Conservation (phyloP, 2,888 invertebrate genomes). For the Taphrorychus bicolor region DNA sequence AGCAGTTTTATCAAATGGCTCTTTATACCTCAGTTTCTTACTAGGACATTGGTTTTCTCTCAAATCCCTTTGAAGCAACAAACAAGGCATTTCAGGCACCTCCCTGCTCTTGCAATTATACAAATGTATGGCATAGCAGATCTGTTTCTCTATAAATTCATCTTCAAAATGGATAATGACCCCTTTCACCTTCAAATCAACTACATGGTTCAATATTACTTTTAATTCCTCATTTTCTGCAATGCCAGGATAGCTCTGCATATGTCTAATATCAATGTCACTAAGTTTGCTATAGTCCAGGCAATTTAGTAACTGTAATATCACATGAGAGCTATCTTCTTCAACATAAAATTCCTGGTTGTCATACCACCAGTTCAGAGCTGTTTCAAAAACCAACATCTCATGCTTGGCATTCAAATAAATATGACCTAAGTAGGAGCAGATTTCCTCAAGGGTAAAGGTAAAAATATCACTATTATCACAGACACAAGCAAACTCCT, state of each 20-base stretch:
- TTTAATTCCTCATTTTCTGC: conserved; percentile 44
- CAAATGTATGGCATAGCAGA: conserved; percentile 32
- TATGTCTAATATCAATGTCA: conserved; percentile 49
- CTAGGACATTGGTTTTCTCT: too few species aligned
- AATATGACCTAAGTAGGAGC: conserved; percentile 55
- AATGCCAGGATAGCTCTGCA: conserved; percentile 51
- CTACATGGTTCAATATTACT: conserved; percentile 48
- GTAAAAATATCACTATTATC: conserved; percentile 49
- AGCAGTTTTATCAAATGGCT: conserved; percentile 20
- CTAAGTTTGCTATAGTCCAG: conserved; percentile 50
- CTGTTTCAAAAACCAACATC: conserved; percentile 54
- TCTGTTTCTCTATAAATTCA: conserved; percentile 37
- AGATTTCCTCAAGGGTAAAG: conserved; percentile 52
- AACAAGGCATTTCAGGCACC: conserved; percentile 41
- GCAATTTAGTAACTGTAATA: conserved; percentile 52
- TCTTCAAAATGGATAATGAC: too few species aligned
- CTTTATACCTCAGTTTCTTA: too few species aligned
- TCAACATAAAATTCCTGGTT: conserved; percentile 42
- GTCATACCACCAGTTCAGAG: conserved; percentile 57
- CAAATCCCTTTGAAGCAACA: conserved; percentile 36
- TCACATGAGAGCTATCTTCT: conserved; percentile 33
- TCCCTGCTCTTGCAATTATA: conserved; percentile 38
- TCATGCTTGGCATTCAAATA: conserved; percentile 52
- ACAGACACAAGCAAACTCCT: conserved; percentile 52
- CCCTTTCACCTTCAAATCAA: conserved; percentile 41